A percentile compares a stretch with the other conserved stretches of the same genome.
Evolutionary conservation across 2,113 vertebrate genomes (phyloP).

Genomic region (Chaetops frenatus): DNA sequence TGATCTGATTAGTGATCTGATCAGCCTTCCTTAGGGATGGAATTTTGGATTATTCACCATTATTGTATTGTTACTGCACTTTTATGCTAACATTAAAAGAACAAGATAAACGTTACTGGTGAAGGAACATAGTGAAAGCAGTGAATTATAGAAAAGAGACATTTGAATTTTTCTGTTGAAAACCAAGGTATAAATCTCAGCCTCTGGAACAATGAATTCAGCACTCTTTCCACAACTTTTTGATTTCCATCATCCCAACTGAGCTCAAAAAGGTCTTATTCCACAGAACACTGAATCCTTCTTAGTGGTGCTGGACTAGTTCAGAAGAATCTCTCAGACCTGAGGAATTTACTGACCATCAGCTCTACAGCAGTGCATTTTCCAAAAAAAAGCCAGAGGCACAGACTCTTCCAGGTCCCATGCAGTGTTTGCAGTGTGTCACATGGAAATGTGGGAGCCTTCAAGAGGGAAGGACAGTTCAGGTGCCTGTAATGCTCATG

Average conservation of each 20-base stretch:
- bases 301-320: background rate
- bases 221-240: background rate
- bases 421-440: background rate
- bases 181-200: background rate
- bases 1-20: background rate
- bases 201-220: background rate
- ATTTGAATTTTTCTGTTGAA: background rate
- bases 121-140: background rate
- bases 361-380: background rate
- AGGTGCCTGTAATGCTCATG: accelerated
- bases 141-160: background rate
- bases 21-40: conserved; percentile 7
- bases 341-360: background rate
- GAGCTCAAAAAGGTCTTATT: background rate
- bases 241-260: background rate
- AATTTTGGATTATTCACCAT: conserved; percentile 27
- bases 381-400: background rate
- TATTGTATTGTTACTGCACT: conserved; percentile 28
- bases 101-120: background rate
- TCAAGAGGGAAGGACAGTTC: background rate
- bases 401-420: background rate
- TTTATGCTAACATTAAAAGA: background rate
- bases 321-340: background rate
- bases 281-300: background rate
- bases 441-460: background rate